Evolutionary conservation across 2,797 vertebrate species (phyloP).

Genomic region (Notolabrus celidotus): DNA sequence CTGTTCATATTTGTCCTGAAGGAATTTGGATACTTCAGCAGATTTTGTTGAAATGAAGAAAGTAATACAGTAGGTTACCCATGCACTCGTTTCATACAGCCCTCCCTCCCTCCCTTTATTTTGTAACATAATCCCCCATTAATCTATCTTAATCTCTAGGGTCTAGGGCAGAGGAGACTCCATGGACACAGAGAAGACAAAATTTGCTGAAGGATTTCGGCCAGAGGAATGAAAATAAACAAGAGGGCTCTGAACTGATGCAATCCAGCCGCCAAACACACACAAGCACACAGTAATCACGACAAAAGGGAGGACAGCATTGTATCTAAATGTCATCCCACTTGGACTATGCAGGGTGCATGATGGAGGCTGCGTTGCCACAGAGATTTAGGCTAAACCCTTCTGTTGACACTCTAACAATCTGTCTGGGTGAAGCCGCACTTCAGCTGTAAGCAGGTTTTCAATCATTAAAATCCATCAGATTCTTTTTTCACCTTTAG

Average conservation of each 20-base stretch:
- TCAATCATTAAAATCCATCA: constrained; percentile 33
- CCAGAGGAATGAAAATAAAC: constrained; percentile 6
- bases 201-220: constrained; percentile 6
- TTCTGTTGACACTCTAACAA: constrained; percentile 57
- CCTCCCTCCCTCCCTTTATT: constrained; percentile 35
- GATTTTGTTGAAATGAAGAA: constrained; percentile 29
- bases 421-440: constrained; percentile 36
- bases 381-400: constrained; percentile 68
- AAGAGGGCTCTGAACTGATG: constrained; percentile 8
- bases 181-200: constrained; percentile 14
- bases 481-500: background rate
- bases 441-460: constrained; percentile 33
- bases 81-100: constrained; percentile 24
- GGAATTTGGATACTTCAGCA: background rate
- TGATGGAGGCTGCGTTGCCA: constrained; percentile 43
- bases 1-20: background rate
- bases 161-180: constrained; percentile 16
- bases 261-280: constrained; percentile 34
- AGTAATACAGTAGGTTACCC: constrained; percentile 12
- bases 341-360: constrained; percentile 16
- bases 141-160: constrained; percentile 70
- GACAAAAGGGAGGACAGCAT: constrained; percentile 32
- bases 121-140: constrained; percentile 65
- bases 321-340: constrained; percentile 42
- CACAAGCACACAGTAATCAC: constrained; percentile 33